A percentile compares a stretch with the other conserved stretches of the same genome.
These are phyloP conservation scores for Tupiocoris notatus DNA, from an alignment of 2,888 invertebrate species.

Conservation along the genomic window DNA sequence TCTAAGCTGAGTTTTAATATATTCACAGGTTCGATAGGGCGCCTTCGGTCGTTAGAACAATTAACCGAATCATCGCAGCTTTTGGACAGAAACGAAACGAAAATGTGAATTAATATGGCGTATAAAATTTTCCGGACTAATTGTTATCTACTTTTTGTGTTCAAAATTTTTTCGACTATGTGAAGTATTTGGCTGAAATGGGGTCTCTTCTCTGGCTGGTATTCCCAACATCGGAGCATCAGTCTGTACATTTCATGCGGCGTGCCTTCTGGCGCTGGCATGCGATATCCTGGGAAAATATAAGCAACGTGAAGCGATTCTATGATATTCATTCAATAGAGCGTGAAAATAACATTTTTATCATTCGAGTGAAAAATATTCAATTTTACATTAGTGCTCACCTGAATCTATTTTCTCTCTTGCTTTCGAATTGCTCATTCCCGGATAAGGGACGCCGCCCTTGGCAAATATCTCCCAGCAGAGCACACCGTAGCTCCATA, in stretches of 20 bases:
- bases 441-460: slow-evolving; percentile 90
- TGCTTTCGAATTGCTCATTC: slow-evolving; percentile 90
- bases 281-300: slow-evolving; percentile 81
- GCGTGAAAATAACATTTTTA: too few relatives aligned
- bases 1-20: too few relatives aligned
- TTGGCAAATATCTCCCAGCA: slow-evolving; percentile 96
- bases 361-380: too few relatives aligned
- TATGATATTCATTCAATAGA: too few relatives aligned
- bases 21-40: too few relatives aligned
- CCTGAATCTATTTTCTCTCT: slow-evolving; percentile 91
- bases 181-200: slow-evolving; percentile 87
- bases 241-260: slow-evolving; percentile 85
- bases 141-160: slow-evolving; percentile 12
- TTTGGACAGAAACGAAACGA: too few relatives aligned
- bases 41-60: too few relatives aligned
- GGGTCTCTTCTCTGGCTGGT: slow-evolving; percentile 85
- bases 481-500: slow-evolving; percentile 94
- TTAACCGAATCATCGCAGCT: too few relatives aligned
- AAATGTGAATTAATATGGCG: too few relatives aligned
- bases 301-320: too few relatives aligned
- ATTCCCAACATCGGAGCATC: slow-evolving; percentile 93
- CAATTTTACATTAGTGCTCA: slow-evolving; percentile 56
- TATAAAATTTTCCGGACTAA: too few relatives aligned
- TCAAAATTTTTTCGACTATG: slow-evolving; percentile 61
- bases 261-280: slow-evolving; percentile 87